Evolutionary conservation across 2,797 vertebrate genomes (phyloP).

Genomic region (Eospalax fontanierii): DNA sequence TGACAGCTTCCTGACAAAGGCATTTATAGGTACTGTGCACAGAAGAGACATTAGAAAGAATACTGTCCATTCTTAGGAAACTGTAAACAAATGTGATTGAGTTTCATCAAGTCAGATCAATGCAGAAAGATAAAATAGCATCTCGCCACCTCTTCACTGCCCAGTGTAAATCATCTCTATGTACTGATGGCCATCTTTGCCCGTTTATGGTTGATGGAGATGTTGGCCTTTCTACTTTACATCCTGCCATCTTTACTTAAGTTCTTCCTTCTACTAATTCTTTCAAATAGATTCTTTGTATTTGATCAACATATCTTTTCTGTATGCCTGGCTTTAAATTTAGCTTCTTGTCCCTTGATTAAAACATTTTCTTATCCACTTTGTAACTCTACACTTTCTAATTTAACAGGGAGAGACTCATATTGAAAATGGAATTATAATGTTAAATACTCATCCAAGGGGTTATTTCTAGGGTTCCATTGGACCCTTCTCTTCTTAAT

Average conservation of each 20-base stretch:
- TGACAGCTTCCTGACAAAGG: background rate
- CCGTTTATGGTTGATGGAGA: background rate
- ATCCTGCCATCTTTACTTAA: background rate
- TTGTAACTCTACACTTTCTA: background rate
- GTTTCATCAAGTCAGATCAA: background rate
- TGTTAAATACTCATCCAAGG: background rate
- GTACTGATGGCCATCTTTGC: background rate
- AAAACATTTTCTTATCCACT: background rate
- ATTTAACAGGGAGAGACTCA: background rate
- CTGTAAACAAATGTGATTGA: background rate
- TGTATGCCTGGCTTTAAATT: background rate
- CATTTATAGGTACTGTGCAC: background rate
- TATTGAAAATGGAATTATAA: background rate
- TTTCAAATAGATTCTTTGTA: background rate
- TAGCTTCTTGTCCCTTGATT: background rate
- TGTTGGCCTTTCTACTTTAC: background rate
- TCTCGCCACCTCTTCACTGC: background rate
- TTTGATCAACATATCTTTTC: background rate
- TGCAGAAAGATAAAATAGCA: background rate
- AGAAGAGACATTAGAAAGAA: background rate
- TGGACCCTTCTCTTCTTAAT: background rate
- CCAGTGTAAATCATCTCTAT: background rate
- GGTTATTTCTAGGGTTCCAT: background rate
- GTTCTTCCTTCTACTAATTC: background rate
- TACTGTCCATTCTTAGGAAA: fast-evolving